A percentile compares a stretch with the other conserved stretches of the same genome.
phyloP scores from a whole-genome alignment of 2,888 invertebrate species.

The Lathronympha strigana region DNA sequence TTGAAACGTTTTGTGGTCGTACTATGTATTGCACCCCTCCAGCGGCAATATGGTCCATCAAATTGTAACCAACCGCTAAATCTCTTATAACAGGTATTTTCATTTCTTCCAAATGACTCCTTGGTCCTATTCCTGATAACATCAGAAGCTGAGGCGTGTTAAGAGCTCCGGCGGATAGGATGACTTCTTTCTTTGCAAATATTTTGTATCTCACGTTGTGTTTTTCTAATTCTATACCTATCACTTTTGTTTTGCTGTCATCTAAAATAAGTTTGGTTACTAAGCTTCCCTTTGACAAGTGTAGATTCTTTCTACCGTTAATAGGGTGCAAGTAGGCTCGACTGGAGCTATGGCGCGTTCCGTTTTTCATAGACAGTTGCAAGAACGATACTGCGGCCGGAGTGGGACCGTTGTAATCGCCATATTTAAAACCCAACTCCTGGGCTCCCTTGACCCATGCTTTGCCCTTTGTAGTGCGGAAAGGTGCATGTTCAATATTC shows the following conservation, averaged over 20 bases:
- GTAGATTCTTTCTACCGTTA: conserved; percentile 84
- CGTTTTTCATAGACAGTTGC: conserved; percentile 86
- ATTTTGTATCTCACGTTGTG: conserved; percentile 78
- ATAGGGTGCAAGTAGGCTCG: conserved; percentile 87
- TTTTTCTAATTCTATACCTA: conserved; percentile 85
- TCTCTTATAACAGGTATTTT: conserved; percentile 83
- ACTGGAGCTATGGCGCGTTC: conserved; percentile 87
- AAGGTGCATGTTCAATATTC: conserved; percentile 82
- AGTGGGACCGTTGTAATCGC: conserved; percentile 86
- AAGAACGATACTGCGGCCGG: conserved; percentile 86
- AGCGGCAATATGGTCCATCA: conserved; percentile 88
- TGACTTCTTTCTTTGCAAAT: conserved; percentile 87
- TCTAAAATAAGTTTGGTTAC: conserved; percentile 85
- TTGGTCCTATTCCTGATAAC: conserved; percentile 91
- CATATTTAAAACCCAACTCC: conserved; percentile 84
- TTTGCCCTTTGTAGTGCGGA: conserved; percentile 76
- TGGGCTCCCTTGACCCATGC: conserved; percentile 86
- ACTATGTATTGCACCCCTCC: conserved; percentile 86
- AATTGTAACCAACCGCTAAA: conserved; percentile 86
- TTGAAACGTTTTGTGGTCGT: conserved; percentile 61
- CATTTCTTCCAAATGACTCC: conserved; percentile 81
- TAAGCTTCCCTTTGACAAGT: conserved; percentile 84
- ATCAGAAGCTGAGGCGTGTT: conserved; percentile 91
- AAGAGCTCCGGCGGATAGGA: conserved; percentile 90
- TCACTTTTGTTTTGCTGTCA: conserved; percentile 79